These are phyloP conservation scores for Halictus rubicundus DNA, from an alignment of 1,140 invertebrate species.

Conservation along the genomic window DNA sequence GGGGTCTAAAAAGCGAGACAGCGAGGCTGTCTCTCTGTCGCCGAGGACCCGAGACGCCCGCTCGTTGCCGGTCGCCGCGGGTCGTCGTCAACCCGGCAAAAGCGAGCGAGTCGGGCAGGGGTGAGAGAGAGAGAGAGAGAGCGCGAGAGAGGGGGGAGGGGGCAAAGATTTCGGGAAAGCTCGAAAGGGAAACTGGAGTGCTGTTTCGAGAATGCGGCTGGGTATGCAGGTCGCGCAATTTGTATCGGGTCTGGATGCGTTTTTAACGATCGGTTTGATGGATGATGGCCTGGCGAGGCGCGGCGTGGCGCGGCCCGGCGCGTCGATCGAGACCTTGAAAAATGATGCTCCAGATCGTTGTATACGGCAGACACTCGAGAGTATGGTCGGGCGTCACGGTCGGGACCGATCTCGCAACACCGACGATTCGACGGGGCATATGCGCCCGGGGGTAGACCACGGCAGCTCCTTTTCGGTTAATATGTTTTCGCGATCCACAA, in stretches of 20 bases:
- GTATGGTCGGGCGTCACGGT: neutral
- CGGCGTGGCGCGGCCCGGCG: slow-evolving; percentile 22
- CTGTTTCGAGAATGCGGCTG: neutral
- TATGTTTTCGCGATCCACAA: slow-evolving; percentile 78
- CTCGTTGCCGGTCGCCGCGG: slow-evolving; percentile 13
- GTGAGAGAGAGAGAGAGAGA: no score
- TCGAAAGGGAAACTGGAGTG: slow-evolving; percentile 25
- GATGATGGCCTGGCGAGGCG: slow-evolving; percentile 68
- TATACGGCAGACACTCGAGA: slow-evolving; percentile 27
- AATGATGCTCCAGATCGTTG: slow-evolving; percentile 72
- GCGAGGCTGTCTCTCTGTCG: neutral
- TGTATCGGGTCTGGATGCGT: slow-evolving; percentile 75
- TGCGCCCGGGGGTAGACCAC: slow-evolving; percentile 48
- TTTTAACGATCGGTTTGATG: slow-evolving; percentile 80
- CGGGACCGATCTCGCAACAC: neutral
- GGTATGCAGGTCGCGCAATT: slow-evolving; percentile 69
- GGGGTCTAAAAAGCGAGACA: neutral
- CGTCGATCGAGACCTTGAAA: slow-evolving; percentile 76
- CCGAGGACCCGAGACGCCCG: neutral
- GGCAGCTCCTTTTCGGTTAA: slow-evolving; percentile 71
- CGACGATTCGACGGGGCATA: slow-evolving; percentile 25
- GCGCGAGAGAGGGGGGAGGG: neutral
- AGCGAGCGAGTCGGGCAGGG: neutral
- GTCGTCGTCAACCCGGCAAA: neutral
- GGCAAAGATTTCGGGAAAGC: slow-evolving; percentile 27